Conservation (phyloP, 2,888 invertebrate genomes). For the Leucozona laternaria region DNA sequence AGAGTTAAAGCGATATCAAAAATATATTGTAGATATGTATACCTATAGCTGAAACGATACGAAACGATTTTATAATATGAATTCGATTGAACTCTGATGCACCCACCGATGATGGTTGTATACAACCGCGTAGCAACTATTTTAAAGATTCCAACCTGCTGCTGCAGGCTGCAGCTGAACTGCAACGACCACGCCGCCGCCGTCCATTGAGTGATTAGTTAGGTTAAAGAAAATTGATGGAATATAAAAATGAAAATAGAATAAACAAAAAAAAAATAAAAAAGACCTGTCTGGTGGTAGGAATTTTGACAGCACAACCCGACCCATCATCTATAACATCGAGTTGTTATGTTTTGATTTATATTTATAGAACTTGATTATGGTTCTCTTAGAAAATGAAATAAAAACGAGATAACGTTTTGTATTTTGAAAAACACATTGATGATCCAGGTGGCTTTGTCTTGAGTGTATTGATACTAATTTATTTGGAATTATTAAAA, state of each 20-base stretch:
- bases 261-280: background rate
- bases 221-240: constrained; percentile 21
- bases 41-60: constrained; percentile 25
- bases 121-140: constrained; percentile 58
- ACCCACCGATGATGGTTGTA: constrained; percentile 8
- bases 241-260: constrained; percentile 17
- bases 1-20: background rate
- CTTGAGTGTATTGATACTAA: background rate
- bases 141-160: constrained; percentile 58
- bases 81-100: constrained; percentile 64
- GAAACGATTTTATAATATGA: constrained; percentile 25
- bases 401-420: constrained; percentile 38
- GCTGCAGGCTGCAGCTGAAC: constrained; percentile 46
- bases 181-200: too few relatives aligned
- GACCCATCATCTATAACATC: constrained; percentile 11
- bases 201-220: constrained; percentile 46
- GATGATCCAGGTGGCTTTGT: constrained; percentile 57
- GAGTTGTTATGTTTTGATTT: constrained; percentile 22
- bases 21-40: background rate
- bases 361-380: constrained; percentile 30
- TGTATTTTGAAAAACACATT: constrained; percentile 50
- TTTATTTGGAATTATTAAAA: constrained; percentile 14
- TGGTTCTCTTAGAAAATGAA: constrained; percentile 20
- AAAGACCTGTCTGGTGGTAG: constrained; percentile 7
- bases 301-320: constrained; percentile 13